Conservation (phyloP, 2,888 invertebrate species). For the Hemaris fuciformis region DNA sequence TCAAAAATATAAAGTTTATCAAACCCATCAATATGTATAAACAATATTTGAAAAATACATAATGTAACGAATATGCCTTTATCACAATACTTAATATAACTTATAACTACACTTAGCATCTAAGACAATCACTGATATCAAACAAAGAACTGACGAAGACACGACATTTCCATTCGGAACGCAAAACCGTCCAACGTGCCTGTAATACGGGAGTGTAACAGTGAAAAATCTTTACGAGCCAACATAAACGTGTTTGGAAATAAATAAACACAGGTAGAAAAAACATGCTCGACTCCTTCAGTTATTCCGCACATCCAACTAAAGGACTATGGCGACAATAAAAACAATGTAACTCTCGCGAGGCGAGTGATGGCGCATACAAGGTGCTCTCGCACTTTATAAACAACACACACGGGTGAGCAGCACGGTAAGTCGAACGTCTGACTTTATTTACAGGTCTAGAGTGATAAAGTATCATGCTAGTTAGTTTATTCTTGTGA, state of each 20-base stretch:
- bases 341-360: constrained; percentile 37
- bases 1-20: no score
- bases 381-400: constrained; percentile 16
- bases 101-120: not conserved
- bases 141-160: constrained; percentile 14
- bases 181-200: not conserved
- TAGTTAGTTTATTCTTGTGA: no score
- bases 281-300: not conserved
- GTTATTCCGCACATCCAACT: constrained; percentile 40
- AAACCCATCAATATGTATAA: no score
- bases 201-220: not conserved
- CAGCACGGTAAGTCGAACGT: not conserved
- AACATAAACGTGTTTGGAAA: constrained; percentile 16
- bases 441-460: not conserved
- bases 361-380: constrained; percentile 15
- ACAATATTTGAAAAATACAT: no score
- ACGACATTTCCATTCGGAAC: not conserved
- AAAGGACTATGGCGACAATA: constrained; percentile 43
- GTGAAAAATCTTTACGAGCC: constrained; percentile 14
- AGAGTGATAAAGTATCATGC: no score
- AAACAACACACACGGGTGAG: constrained; percentile 14
- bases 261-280: constrained; percentile 10
- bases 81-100: not conserved
- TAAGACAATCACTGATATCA: not conserved
- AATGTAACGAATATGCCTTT: not conserved